phyloP scores from a whole-genome alignment of 2,888 invertebrate species.

The Macrophya alboannulata region DNA sequence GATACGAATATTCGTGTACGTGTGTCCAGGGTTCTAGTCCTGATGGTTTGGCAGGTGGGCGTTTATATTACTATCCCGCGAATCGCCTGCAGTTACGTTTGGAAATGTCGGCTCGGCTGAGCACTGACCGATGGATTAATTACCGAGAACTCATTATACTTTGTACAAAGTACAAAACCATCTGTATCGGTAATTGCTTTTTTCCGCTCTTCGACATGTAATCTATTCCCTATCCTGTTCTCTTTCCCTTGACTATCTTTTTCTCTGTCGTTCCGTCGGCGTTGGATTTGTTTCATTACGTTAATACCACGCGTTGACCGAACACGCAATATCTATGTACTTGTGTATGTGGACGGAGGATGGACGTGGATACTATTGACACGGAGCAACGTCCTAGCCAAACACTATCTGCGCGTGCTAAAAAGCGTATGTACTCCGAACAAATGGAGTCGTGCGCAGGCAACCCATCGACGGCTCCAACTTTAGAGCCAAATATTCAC shows the following conservation, averaged over 20 bases:
- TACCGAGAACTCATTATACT: conserved; percentile 52
- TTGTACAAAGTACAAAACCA: conserved; percentile 53
- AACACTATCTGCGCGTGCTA: conserved; percentile 49
- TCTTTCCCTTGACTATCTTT: conserved; percentile 24
- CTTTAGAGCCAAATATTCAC: conserved; percentile 33
- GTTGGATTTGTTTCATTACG: conserved; percentile 47
- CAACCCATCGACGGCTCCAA: conserved; percentile 33
- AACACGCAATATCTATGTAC: conserved; percentile 19
- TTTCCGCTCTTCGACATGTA: conserved; percentile 51
- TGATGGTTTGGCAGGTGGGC: conserved; percentile 52
- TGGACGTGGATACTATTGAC: conserved; percentile 44
- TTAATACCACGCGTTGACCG: conserved; percentile 44
- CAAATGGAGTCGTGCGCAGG: conserved; percentile 49
- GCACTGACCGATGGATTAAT: conserved; percentile 55
- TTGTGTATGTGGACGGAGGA: conserved; percentile 7
- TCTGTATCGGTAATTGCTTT: conserved; percentile 53
- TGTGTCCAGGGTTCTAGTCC: neutral
- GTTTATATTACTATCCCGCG: conserved; percentile 49
- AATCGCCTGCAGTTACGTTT: conserved; percentile 53
- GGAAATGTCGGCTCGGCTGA: conserved; percentile 40
- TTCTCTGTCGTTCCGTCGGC: neutral
- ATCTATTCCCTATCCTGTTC: conserved; percentile 27
- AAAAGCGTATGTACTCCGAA: conserved; percentile 43
- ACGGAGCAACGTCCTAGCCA: conserved; percentile 49
- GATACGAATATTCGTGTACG: neutral